Percentiles rank a stretch among this genome's conserved stretches.
These are phyloP conservation scores for Spheniscus humboldti DNA, from an alignment of 2,797 vertebrate genomes.

Conservation along the genomic window DNA sequence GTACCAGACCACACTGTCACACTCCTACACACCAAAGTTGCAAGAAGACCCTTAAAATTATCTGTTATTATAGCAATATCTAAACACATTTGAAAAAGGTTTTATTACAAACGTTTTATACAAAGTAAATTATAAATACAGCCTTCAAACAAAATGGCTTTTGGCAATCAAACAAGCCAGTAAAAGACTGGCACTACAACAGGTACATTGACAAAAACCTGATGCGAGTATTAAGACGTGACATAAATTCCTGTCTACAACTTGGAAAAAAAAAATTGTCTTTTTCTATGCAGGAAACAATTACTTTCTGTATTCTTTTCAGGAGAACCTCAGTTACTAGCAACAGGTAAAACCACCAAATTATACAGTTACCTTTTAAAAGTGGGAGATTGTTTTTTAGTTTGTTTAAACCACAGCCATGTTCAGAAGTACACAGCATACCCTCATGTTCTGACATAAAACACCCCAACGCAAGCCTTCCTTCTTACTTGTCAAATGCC, in stretches of 20 bases:
- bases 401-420: not conserved
- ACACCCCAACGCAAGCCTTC: not conserved
- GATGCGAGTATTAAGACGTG: not conserved
- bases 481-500: not conserved
- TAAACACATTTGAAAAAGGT: not conserved
- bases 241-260: not conserved
- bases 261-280: not conserved
- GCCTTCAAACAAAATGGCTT: not conserved
- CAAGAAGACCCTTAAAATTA: not conserved
- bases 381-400: not conserved
- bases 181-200: not conserved
- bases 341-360: not conserved
- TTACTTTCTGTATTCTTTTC: not conserved
- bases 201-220: not conserved
- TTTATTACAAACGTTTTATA: conserved; percentile 58
- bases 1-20: accelerated
- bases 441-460: not conserved
- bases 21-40: not conserved
- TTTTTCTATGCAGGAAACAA: not conserved
- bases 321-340: not conserved
- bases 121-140: conserved; percentile 28
- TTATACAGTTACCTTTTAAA: not conserved
- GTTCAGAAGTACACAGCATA: not conserved
- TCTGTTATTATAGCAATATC: accelerated
- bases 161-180: not conserved